A percentile compares a stretch with the other conserved stretches of the same genome.
Evolutionary conservation across 1,140 invertebrate species (phyloP).

Genomic region (Pararge aegeria): DNA sequence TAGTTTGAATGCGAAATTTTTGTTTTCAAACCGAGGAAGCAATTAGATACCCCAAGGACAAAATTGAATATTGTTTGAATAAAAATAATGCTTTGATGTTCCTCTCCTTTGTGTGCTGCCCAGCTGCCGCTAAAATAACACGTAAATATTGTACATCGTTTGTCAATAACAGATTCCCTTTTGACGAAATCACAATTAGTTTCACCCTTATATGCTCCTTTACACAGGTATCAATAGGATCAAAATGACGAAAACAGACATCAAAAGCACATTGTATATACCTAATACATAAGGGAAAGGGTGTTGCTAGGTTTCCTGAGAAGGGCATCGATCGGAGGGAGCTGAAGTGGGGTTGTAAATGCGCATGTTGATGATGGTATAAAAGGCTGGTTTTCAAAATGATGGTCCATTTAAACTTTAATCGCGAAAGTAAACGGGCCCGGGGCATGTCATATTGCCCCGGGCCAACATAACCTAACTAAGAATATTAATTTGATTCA

Average conservation of each 20-base stretch:
- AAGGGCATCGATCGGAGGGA: conserved; percentile 10
- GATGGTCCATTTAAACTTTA: conserved; percentile 6
- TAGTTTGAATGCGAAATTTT: no score
- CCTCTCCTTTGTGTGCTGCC: no score
- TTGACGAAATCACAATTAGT: background rate
- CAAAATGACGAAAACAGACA: conserved; percentile 10
- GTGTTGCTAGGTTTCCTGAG: conserved; percentile 25
- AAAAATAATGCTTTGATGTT: no score
- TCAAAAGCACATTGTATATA: conserved; percentile 13
- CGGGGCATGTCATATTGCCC: background rate
- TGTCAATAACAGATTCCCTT: background rate
- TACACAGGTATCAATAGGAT: conserved; percentile 12
- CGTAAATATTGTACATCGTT: background rate
- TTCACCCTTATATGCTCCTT: background rate
- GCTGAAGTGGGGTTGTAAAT: conserved; percentile 11
- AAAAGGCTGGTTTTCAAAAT: conserved; percentile 13
- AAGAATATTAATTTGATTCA: background rate
- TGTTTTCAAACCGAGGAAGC: no score
- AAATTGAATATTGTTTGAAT: no score
- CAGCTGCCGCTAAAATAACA: no score
- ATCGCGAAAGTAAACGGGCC: background rate
- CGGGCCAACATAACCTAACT: background rate
- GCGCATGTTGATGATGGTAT: conserved; percentile 16
- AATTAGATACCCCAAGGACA: no score
- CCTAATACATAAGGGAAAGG: conserved; percentile 9